Base-by-base conservation (phyloP, 2,113 vertebrate genomes). In the Guaruba guarouba region DNA sequence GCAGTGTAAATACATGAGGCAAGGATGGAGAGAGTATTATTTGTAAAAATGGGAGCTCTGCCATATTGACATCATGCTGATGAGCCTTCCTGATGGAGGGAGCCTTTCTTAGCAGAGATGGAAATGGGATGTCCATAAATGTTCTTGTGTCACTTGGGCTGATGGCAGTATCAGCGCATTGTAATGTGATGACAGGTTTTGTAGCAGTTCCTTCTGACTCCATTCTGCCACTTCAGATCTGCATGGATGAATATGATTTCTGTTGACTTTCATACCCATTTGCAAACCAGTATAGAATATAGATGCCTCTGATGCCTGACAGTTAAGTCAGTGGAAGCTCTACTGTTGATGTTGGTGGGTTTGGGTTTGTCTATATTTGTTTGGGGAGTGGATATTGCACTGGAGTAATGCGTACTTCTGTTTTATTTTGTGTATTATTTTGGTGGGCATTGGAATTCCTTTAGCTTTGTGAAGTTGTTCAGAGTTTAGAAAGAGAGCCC, bases 171-270 rank as follows among this genome's bases (percentile, higher is more conserved):
- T 25, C 1, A 5, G 43, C 19, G n/a, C 22, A 12, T 54, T 3
- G 6, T 2, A 22, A 41, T 27, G 55, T 35, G 51, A 37, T 4
- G 7, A 8, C 49, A 37, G 19, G 8, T n/a, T 90, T 51, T 23
- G 16, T 54, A 23, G 31, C 0, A 2, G 3, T 76, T 82, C 62
- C 64, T 70, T 83, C 41, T 25, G 48, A 14, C 29, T 73, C 23
- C 0, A 1, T 86, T 62, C 33, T 67, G 31, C 25, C 20, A 2
- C 49, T 23, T 24, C 22, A 23, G 33, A 6, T 41, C 77, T 4
- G 3, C 0, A 0, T 46, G 66, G 61, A 8, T 64, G 33, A 20
- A 43, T 54, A 20, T 4, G 4, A 41, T 44, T 64, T 49, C 37
- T 46, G 7, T 13, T n/a, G 54, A 17, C 48, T 64, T 79, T 28